phyloP scores from a whole-genome alignment of 2,888 invertebrate genomes.

The Lepidochrysops patricia region DNA sequence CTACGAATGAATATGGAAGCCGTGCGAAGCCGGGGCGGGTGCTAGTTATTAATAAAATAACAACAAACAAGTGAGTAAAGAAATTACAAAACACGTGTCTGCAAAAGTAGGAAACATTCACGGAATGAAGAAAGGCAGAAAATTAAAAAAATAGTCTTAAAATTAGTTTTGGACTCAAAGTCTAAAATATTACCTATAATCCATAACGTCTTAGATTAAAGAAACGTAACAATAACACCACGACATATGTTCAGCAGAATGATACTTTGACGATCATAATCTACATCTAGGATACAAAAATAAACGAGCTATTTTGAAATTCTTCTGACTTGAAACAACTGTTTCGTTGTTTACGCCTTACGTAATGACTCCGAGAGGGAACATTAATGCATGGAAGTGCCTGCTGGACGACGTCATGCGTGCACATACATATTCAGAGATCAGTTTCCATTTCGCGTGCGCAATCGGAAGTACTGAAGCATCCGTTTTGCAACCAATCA shows the following conservation, averaged over 20 bases:
- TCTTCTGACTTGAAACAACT: slow-evolving; percentile 16
- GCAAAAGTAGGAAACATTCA: too few relatives aligned
- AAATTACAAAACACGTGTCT: not conserved
- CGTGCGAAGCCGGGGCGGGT: too few relatives aligned
- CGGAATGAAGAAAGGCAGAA: too few relatives aligned
- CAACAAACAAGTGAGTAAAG: not conserved
- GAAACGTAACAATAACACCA: not conserved
- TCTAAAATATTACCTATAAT: too few relatives aligned
- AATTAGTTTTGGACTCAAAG: too few relatives aligned
- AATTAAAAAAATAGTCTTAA: too few relatives aligned
- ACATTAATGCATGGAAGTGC: slow-evolving; percentile 35
- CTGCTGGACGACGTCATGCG: slow-evolving; percentile 35
- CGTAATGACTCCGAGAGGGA: slow-evolving; percentile 27
- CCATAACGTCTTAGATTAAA: not conserved
- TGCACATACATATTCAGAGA: slow-evolving; percentile 68
- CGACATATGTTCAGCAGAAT: not conserved
- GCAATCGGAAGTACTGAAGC: slow-evolving; percentile 61
- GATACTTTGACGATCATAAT: not conserved
- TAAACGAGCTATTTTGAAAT: slow-evolving; percentile 3
- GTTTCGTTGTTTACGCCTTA: not conserved
- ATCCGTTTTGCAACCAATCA: slow-evolving; percentile 33
- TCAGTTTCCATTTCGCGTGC: slow-evolving; percentile 66
- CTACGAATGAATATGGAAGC: too few relatives aligned
- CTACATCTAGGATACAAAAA: not conserved
- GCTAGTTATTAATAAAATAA: too few relatives aligned